Base-by-base conservation (phyloP, 2,888 invertebrate genomes). In the Lycaena phlaeas region DNA sequence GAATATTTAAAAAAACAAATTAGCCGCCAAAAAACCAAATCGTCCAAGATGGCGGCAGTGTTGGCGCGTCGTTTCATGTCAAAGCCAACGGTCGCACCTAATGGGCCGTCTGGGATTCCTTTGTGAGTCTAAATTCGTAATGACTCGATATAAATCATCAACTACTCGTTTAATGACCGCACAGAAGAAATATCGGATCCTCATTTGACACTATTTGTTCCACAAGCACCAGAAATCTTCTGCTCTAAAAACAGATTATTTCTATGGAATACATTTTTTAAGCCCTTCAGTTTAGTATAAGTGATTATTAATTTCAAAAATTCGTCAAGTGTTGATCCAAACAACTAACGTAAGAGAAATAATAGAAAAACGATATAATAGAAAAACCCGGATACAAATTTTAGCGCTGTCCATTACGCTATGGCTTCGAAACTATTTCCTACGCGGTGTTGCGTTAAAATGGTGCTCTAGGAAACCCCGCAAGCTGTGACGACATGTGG, bases 361-460 rank as follows among this genome's bases (percentile, higher is more conserved):
- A n/a, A n/a, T n/a, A n/a, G n/a, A n/a, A n/a, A n/a, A n/a, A n/a
- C n/a, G n/a, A n/a, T n/a, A n/a, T n/a, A n/a, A n/a, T n/a, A n/a
- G n/a, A n/a, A n/a, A n/a, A n/a, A n/a, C n/a, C n/a, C n/a, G n/a
- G n/a, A n/a, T n/a, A n/a, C n/a, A n/a, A n/a, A n/a, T n/a, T n/a
- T n/a, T n/a, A 22, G 6, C 12, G 22, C 11, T 11, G 9, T 22
- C 34, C 18, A 34, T 34, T 34, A 34, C 12, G 11, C 6, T 34
- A 34, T 11, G 22, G 34, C 34, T 34, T 34, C 34, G 12, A 7
- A 31, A 31, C 31, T 18, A 34, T 34, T 18, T 34, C 34, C 34
- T 10, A 3, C 18, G 31, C 31, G 22, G 12, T 34, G 12, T 34
- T 12, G 18, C 34, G 12, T 34, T 34, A 34, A 18, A 9, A 11